Evolutionary conservation across 2,888 invertebrate genomes (phyloP), one percentile per base, ranked within the genome.

Genomic region (Fragum sueziense): DNA sequence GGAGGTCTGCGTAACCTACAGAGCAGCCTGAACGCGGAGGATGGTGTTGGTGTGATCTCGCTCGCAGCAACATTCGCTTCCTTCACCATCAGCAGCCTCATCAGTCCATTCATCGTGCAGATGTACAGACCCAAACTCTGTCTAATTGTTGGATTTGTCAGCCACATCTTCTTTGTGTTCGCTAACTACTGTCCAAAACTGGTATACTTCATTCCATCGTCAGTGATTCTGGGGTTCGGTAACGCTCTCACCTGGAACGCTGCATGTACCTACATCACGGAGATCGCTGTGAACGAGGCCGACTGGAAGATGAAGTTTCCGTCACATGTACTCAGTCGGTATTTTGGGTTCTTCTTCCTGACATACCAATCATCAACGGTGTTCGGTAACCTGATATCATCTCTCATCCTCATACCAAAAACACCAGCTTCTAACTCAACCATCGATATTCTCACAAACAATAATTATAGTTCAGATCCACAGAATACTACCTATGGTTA

Each of bases 321-420:
- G 6, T 87, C 87, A 20, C 76, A 86, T 65, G 87, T 90, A 1
- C 87, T 91, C 41, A 89, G 89, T 67, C 88, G 86, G 52, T 92
- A 90, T 82, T 91, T 91, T 80, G 92, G 92, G 4, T 86, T 91
- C 34, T 91, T 91, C 75, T 91, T 90, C 75, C 83, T 91, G 54
- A 87, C 90, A 54, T 88, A 88, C 65, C 91, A 91, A 76, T 82
- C 88, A 20, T 86, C 90, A 6, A 89, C 91, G 71, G 88, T 92
- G 4, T 70, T 89, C 41, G 91, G 91, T 14, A 91, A 91, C 77
- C 85, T 91, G 9, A 87, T 91, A 25, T 90, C 91, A 7, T 92
- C 92, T 2, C 57, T 90, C 2, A 89, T 91, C 2, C 86, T 91
- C 7, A 29, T 85, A 33, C 70, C 70, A 33, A 70, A 70, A 34